Conservation (phyloP, 2,113 vertebrate species). For the Oreotrochilus melanogaster region DNA sequence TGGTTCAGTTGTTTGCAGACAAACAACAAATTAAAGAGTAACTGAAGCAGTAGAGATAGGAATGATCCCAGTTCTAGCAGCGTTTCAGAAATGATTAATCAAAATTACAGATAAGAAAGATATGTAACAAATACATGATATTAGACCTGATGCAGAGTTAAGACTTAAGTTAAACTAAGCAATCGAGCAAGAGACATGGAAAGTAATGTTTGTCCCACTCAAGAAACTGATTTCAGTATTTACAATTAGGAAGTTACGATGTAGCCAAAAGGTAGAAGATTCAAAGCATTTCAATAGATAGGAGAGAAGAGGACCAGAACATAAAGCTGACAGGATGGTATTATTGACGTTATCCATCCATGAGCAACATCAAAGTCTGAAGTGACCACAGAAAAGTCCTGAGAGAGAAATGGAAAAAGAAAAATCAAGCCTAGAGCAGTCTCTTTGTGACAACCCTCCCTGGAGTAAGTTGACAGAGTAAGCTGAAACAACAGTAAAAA, state of each 20-base stretch:
- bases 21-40: not conserved
- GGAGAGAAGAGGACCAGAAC: constrained; percentile 44
- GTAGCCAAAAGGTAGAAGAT: constrained; percentile 22
- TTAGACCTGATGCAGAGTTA: not conserved
- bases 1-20: not conserved
- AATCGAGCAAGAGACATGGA: not conserved
- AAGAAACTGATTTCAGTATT: constrained; percentile 30
- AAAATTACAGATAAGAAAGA: not conserved
- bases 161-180: not conserved
- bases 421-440: constrained; percentile 18
- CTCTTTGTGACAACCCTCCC: not conserved
- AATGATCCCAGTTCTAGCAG: not conserved
- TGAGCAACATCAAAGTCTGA: constrained; percentile 34
- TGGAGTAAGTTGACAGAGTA: not conserved
- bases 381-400: constrained; percentile 40
- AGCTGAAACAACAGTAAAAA: constrained; percentile 9
- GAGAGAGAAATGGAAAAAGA: constrained; percentile 33
- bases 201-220: not conserved
- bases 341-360: constrained; percentile 35
- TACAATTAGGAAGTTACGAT: constrained; percentile 29
- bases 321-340: constrained; percentile 44
- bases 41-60: not conserved
- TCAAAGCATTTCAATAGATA: constrained; percentile 49
- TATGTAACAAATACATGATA: not conserved
- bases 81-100: not conserved